Base-by-base conservation (phyloP, 2,797 vertebrate species). In the Cryptoblepharus egeriae region DNA sequence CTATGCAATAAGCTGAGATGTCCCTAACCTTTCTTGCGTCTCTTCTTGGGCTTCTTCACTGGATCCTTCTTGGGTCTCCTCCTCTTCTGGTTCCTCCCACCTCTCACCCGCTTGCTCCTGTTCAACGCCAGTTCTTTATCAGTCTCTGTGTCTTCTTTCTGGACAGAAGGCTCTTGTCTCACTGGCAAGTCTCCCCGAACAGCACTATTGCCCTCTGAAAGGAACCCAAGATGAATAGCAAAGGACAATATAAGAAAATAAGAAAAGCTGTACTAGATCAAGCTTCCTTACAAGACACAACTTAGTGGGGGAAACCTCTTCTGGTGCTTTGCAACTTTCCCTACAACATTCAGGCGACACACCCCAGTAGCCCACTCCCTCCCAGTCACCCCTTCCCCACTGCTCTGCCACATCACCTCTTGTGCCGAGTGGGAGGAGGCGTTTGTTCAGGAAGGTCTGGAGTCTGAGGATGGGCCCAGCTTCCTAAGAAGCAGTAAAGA, bases 1-100 rank as follows among this genome's bases (percentile, higher is more conserved):
- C 28, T n/a, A 15, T 10, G 16, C 26, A 16, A 1, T 3, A 7
- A 16, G 45, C 3, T 22, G 13, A 52, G 52, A 58, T 16, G 42
- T 65, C 32, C 55, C 0, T 11, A 74, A 98, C 98, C 97, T 96
- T 95, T 97, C 85, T 92, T 98, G 78, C 93, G 97, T 83, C 92
- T 98, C 84, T 93, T 97, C 92, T 95, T 97, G 1, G 85, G 68
- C 39, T 92, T 94, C 92, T 95, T 97, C 28, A 94, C 96, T 15
- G 91, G 92, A 71, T 97, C 96, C 28, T 96, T 96, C 24, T 89
- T 94, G 26, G 91, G 92, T 45, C 96, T 96, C 81, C 97, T 98
- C 82, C 98, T 96, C 89, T 96, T 99, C 79, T 96, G 97, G 77
- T 79, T 94, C 90, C 94, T 98, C 12, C 98, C 98, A 13, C 98